Conservation (phyloP, 1,140 invertebrate species). For the Pectinophora gossypiella region DNA sequence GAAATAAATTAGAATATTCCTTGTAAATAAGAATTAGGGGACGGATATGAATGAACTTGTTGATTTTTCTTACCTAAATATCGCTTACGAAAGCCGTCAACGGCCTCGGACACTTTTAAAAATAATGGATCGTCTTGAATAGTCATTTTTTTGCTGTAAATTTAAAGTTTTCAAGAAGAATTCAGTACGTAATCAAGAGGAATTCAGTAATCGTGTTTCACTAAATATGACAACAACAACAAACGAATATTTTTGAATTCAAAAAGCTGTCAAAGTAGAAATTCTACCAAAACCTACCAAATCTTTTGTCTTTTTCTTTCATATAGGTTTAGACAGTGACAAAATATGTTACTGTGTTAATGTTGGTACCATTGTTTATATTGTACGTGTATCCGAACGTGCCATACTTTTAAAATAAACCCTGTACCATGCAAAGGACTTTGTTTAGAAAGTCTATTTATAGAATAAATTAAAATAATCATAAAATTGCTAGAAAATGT, state of each 20-base stretch:
- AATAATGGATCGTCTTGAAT: not conserved
- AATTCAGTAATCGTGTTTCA: not conserved
- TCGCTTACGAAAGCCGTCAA: not conserved
- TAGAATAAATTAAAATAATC: too few relatives aligned
- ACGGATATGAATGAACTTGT: not conserved
- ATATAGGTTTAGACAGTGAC: too few relatives aligned
- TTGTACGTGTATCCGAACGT: too few relatives aligned
- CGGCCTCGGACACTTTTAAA: not conserved
- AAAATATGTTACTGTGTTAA: too few relatives aligned
- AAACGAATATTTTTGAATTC: not conserved
- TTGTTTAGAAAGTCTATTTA: too few relatives aligned
- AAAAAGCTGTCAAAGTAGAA: too few relatives aligned
- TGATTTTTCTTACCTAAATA: not conserved
- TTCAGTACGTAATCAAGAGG: not conserved
- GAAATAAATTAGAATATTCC: slow-evolving; percentile 12
- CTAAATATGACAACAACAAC: not conserved
- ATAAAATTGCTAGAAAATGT: too few relatives aligned
- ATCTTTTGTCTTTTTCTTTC: too few relatives aligned
- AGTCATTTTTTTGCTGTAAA: not conserved
- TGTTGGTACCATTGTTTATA: too few relatives aligned
- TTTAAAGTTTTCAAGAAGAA: not conserved
- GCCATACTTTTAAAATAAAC: too few relatives aligned
- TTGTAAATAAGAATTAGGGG: not conserved
- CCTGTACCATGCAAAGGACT: too few relatives aligned
- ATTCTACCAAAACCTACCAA: too few relatives aligned